Evolutionary conservation across 2,888 invertebrate species (phyloP).

Genomic region (Disparrhopalites patrizii): DNA sequence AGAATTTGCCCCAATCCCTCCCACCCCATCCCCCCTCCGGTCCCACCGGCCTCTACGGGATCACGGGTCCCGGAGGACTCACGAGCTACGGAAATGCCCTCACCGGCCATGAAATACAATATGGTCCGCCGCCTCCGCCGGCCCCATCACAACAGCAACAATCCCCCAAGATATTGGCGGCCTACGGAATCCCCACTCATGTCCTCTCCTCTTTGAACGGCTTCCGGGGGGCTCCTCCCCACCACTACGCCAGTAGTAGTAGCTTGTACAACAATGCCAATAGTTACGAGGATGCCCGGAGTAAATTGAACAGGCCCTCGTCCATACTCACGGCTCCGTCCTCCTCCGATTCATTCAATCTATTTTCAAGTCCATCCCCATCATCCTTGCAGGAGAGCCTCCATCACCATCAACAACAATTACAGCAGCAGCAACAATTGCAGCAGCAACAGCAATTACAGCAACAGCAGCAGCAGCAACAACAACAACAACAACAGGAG

Average conservation of each 20-base stretch:
- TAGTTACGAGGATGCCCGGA: not conserved
- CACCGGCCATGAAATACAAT: not conserved
- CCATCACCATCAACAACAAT: too few relatives aligned
- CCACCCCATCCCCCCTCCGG: not conserved
- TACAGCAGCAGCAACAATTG: too few relatives aligned
- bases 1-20: too few relatives aligned
- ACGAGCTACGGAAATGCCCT: not conserved
- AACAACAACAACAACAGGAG: too few relatives aligned
- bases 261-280: not conserved
- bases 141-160: too few relatives aligned
- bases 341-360: not conserved
- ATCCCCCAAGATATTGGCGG: too few relatives aligned
- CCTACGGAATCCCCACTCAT: slow-evolving; percentile 1
- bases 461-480: too few relatives aligned
- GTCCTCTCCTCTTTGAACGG: not conserved
- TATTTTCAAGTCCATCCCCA: not conserved
- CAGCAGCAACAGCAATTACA: too few relatives aligned
- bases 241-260: not conserved
- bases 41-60: not conserved
- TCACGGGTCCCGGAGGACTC: slow-evolving; percentile 1
- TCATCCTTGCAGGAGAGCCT: not conserved
- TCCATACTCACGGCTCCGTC: slow-evolving; percentile 22
- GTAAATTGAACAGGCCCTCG: not conserved
- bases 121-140: not conserved
- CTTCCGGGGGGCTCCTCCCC: not conserved